Base-by-base conservation (phyloP, 2,113 vertebrate genomes). In the Lophius piscatorius region DNA sequence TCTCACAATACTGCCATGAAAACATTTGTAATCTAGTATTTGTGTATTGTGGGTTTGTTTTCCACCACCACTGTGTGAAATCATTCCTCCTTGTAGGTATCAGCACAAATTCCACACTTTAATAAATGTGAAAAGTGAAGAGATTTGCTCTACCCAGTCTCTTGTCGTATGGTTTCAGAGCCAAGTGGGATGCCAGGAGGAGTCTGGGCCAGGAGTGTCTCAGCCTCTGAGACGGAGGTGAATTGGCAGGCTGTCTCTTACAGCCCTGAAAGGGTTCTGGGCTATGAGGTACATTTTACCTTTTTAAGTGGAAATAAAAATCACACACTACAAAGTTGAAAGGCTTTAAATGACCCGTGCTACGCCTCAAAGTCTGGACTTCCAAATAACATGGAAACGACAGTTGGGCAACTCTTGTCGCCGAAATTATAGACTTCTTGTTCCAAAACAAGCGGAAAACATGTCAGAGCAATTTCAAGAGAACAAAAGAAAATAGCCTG, bases 201-300 rank as follows among this genome's bases (percentile, higher is more conserved):
- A 0, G 92, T 97, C 16, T 91, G 90, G 59, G 95, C 94, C 9
- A 91, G 83, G 24, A 97, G 96, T 85, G 85, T 95, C 57, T 95
- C 95, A 2, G 92, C 94, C 84, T 94, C 93, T 0, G 92, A 93
- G 87, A 95, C 98, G 63, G 87, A 94, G 87, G 95, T 98, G 70
- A 93, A 90, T 74, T 98, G 96, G 96, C 80, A 82, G 4, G 76
- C 91, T 54, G 89, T 96, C 51, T 91, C 93, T 21, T 94, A 91
- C 92, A 91, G 90, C 50, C 93, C 92, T 72, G 96, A 96, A 55
- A 94, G 92, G 78, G 90, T 98, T 76, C 92, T 97, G 56, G 96
- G 96, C 82, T 98, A 96, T 6, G 96, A 98, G 95, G 96, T 98
- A 89, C 86, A 78, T 85, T 76, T 74, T 63, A 69, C 44, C 56